Conservation (phyloP, 2,113 vertebrate genomes). For the Alouatta palliata region DNA sequence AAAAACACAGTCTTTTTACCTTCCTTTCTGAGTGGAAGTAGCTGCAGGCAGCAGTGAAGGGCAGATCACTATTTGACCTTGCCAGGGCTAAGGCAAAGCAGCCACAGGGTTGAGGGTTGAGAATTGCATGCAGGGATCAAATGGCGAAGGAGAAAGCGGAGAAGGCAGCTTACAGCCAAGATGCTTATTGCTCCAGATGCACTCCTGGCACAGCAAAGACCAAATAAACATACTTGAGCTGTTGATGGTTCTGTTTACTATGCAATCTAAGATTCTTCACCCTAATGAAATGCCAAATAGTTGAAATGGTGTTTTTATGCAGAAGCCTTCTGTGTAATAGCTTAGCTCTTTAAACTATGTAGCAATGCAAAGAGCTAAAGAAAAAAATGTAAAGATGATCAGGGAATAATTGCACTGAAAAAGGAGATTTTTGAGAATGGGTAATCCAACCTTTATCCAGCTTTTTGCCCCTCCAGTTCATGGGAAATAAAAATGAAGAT, state of each 20-base stretch:
- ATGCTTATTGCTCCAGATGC: not conserved
- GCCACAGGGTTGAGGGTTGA: not conserved
- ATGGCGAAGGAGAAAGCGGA: not conserved
- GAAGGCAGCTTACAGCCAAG: not conserved
- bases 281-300: constrained; percentile 16
- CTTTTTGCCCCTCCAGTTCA: not conserved
- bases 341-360: not conserved
- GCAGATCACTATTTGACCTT: not conserved
- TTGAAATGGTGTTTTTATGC: constrained; percentile 13
- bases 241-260: not conserved
- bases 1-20: not conserved
- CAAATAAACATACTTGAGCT: not conserved
- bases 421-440: not conserved
- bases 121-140: not conserved
- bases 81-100: not conserved
- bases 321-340: not conserved
- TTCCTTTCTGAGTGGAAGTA: not conserved
- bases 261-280: not conserved
- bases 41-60: not conserved
- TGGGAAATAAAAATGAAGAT: not conserved
- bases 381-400: not conserved
- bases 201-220: not conserved
- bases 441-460: not conserved
- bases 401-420: not conserved
- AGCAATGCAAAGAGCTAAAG: not conserved